phyloP scores from a whole-genome alignment of 2,113 vertebrate genomes.

The Orthonyx spaldingii region DNA sequence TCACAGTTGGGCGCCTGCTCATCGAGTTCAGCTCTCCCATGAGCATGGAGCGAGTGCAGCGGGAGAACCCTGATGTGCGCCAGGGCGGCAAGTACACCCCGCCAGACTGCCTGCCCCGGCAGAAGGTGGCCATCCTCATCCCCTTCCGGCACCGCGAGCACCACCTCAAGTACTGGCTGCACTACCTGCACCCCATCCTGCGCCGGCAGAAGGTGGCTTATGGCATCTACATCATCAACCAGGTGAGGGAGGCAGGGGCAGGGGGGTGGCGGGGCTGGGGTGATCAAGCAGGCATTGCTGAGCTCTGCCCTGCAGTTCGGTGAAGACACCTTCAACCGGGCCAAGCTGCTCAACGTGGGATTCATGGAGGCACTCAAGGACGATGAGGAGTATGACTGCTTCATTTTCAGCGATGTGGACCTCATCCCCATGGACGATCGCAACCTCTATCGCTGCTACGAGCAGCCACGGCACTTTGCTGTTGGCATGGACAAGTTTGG shows the following conservation, averaged over 20 bases:
- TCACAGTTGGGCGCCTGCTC: conserved; percentile 90
- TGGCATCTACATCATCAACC: conserved; percentile 95
- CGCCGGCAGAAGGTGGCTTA: conserved; percentile 94
- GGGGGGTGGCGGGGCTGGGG: neutral
- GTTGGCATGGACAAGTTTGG: conserved; percentile 92
- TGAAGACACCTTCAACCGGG: conserved; percentile 95
- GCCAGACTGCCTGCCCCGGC: conserved; percentile 84
- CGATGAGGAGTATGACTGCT: conserved; percentile 88
- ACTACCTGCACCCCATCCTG: conserved; percentile 96
- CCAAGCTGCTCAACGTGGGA: conserved; percentile 93
- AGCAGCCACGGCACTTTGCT: conserved; percentile 95
- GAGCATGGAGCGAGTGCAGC: conserved; percentile 96
- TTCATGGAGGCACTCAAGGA: conserved; percentile 93
- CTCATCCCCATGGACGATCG: conserved; percentile 99
- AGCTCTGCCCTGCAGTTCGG: conserved; percentile 77
- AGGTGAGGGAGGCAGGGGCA: conserved; percentile 72
- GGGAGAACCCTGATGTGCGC: conserved; percentile 93
- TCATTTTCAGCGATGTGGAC: conserved; percentile 98
- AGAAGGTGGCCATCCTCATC: conserved; percentile 97
- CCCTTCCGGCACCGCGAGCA: conserved; percentile 96
- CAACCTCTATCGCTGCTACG: conserved; percentile 96
- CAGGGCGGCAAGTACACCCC: conserved; percentile 91
- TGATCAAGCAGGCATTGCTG: neutral
- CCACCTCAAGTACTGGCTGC: conserved; percentile 98
- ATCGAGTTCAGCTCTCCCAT: conserved; percentile 97